phyloP scores from a whole-genome alignment of 1,140 invertebrate species.

The Caenorhabditis brenneri region DNA sequence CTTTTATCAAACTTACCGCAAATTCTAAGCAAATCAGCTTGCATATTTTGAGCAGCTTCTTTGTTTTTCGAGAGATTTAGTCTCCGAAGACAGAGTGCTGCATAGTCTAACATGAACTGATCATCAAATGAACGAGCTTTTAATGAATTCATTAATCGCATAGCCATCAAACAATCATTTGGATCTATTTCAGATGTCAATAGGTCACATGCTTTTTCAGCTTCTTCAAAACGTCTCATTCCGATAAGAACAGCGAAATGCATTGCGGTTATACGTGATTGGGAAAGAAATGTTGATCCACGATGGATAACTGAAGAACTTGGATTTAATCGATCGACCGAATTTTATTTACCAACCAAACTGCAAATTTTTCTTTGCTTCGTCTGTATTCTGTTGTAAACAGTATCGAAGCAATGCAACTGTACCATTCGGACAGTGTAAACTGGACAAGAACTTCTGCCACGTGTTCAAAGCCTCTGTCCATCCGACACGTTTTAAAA shows the following conservation, averaged over 20 bases:
- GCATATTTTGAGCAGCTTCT: slow-evolving; percentile 8
- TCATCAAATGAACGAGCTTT: slow-evolving; percentile 12
- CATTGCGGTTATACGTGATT: slow-evolving; percentile 1
- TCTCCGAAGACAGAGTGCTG: background rate
- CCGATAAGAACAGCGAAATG: slow-evolving; percentile 4
- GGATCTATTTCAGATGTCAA: background rate
- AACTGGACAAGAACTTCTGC: slow-evolving; percentile 13
- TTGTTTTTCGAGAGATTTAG: background rate
- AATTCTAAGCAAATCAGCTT: background rate
- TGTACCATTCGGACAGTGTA: slow-evolving; percentile 2
- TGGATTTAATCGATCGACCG: no score
- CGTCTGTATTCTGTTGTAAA: slow-evolving; percentile 3
- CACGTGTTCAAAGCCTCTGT: slow-evolving; percentile 14
- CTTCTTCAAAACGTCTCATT: background rate
- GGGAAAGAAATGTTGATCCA: background rate
- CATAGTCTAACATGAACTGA: slow-evolving; percentile 27
- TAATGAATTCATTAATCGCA: slow-evolving; percentile 7
- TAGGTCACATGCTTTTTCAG: slow-evolving; percentile 11
- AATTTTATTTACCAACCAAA: background rate
- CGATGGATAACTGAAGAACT: slow-evolving; percentile 13
- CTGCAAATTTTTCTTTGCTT: slow-evolving; percentile 15
- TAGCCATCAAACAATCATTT: slow-evolving; percentile 24
- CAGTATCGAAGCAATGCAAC: background rate
- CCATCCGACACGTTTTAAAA: slow-evolving; percentile 12
- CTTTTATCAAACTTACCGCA: background rate